Conservation (phyloP, 2,888 invertebrate genomes). For the Eugnorisma glareosa region DNA sequence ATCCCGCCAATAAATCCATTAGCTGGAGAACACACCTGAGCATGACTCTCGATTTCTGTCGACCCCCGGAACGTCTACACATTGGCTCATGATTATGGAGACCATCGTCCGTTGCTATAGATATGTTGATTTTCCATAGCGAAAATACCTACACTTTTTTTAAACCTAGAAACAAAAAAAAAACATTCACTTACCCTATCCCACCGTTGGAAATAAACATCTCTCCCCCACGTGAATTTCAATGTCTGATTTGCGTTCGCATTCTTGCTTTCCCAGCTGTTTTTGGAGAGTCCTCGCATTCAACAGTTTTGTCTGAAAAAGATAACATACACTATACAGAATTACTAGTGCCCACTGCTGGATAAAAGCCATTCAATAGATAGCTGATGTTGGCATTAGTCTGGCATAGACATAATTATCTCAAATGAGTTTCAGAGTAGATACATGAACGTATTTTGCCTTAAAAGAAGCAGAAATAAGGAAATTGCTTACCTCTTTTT, state of each 20-base stretch:
- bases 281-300: background rate
- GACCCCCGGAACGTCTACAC: constrained; percentile 65
- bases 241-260: background rate
- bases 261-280: background rate
- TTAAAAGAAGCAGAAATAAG: background rate
- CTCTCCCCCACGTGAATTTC: background rate
- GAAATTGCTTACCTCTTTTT: background rate
- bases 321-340: background rate
- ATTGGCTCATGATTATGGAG: constrained; percentile 10
- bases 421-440: background rate
- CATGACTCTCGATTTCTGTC: constrained; percentile 75
- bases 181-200: background rate
- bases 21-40: constrained; percentile 70
- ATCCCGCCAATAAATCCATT: constrained; percentile 68
- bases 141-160: background rate
- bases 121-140: background rate
- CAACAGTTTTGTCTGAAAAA: background rate
- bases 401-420: background rate
- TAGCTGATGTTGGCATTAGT: background rate
- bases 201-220: background rate
- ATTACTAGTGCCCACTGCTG: background rate
- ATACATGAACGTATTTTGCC: background rate
- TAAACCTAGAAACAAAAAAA: background rate
- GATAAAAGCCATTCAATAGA: background rate
- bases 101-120: background rate